Evolutionary conservation across 2,113 vertebrate genomes (phyloP), one percentile per base, ranked within the genome.

Genomic region (Oryzias curvinotus): DNA sequence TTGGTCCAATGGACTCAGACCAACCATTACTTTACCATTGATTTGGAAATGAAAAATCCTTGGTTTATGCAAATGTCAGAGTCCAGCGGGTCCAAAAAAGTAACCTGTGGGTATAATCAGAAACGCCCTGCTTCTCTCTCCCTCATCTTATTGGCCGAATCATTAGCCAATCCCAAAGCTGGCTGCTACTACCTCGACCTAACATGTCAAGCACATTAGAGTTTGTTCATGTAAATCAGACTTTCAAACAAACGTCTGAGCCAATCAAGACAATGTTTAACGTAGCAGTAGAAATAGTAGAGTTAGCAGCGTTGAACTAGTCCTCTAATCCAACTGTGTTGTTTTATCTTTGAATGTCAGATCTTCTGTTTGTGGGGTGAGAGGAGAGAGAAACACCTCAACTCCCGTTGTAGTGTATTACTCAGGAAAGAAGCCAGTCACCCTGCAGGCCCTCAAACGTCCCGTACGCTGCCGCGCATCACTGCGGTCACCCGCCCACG

Each of bases 31-130:
- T 65, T 50, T 75, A 75, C 84, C 78, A 82, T 71, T 75, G 78
- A 82, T 61, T 41, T 4, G 14, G 53, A 44, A 19, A 44, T 48
- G 64, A 57, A n/a, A 53, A 84, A 83, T 75, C 74, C 53, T 41
- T 68, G 15, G 19, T 82, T 87, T 87, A 90, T 88, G 88, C 88
- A 88, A 90, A 82, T 16, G 63, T 82, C 64, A 14, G 45, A 84
- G 82, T 84, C 72, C 61, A 0, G 55, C 3, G 26, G 44, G 63
- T 65, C 65, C 52, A 74, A 14, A 45, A 15, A 17, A 66, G 55
- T 5, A 36, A 43, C 68, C 84, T 67, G 58, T 48, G 69, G 76
- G 83, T 52, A 78, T 82, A 90, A 90, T 90, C 88, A 88, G 57
- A 84, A 82, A 52, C 63, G 71, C 61, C 60, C 47, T 44, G 36